phyloP scores from a whole-genome alignment of 2,113 vertebrate species.

The Barnardius zonarius region DNA sequence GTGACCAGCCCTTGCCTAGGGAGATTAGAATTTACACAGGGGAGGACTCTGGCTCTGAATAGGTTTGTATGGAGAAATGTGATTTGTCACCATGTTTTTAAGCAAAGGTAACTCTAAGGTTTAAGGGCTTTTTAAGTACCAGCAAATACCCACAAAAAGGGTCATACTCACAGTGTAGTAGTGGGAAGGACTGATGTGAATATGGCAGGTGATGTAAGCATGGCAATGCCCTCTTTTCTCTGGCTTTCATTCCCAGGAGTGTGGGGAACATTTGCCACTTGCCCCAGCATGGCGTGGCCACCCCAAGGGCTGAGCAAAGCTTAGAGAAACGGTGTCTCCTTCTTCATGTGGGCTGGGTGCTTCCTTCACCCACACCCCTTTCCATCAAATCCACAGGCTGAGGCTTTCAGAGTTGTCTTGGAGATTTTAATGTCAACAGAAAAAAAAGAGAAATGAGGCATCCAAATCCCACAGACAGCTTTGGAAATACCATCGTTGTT shows the following conservation, averaged over 20 bases:
- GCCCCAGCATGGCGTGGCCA: neutral
- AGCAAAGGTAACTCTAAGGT: neutral
- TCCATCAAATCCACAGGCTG: neutral
- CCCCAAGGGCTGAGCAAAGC: neutral
- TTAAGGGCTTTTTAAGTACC: neutral
- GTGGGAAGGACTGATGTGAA: neutral
- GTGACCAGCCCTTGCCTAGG: neutral
- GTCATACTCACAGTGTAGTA: neutral
- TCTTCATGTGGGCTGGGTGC: accelerated
- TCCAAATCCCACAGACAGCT: neutral
- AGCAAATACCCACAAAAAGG: neutral
- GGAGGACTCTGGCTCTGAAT: neutral
- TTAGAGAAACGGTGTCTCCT: accelerated
- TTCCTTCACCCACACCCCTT: neutral
- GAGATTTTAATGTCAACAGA: neutral
- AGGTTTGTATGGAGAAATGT: neutral
- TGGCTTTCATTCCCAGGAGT: neutral
- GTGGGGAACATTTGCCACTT: accelerated
- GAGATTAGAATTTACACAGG: conserved; percentile 21
- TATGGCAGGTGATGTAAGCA: accelerated
- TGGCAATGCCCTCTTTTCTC: neutral
- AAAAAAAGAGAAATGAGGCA: neutral
- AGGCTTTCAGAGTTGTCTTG: neutral
- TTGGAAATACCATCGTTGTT: neutral
- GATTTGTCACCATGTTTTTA: neutral